Percentiles rank a stretch among this genome's conserved stretches.
These are phyloP conservation scores for Ernsta delagoae DNA, from an alignment of 2,888 invertebrate genomes.

Conservation along the genomic window DNA sequence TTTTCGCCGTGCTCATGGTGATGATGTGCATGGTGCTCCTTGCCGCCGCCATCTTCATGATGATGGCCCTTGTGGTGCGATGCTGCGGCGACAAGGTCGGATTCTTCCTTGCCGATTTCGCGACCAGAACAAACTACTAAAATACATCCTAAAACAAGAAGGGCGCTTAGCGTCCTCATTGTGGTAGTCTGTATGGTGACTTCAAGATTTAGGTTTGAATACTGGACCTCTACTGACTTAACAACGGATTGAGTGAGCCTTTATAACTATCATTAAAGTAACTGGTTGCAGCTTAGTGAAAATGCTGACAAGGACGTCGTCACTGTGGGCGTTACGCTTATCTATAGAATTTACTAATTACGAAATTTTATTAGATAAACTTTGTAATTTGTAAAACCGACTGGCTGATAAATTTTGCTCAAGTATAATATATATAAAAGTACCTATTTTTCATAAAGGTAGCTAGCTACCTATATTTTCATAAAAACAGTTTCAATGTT, in stretches of 20 bases:
- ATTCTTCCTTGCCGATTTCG: conserved; percentile 63
- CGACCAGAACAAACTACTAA: conserved; percentile 65
- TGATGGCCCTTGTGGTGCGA: conserved; percentile 78
- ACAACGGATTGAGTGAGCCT: conserved; percentile 64
- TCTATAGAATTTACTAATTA: conserved; percentile 65
- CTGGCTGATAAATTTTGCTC: not conserved
- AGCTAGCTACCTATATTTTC: too few species aligned
- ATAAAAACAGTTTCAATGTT: too few species aligned
- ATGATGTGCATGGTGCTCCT: conserved; percentile 88
- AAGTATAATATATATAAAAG: too few species aligned
- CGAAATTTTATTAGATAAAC: conserved; percentile 50
- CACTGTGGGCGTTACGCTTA: conserved; percentile 64
- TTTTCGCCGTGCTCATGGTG: conserved; percentile 89
- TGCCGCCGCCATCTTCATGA: conserved; percentile 88
- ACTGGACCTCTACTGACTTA: conserved; percentile 71
- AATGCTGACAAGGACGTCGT: conserved; percentile 79
- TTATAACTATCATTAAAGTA: conserved; percentile 73
- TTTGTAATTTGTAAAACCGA: not conserved
- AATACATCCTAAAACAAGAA: conserved; percentile 68
- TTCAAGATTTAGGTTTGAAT: conserved; percentile 68
- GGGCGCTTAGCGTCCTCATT: conserved; percentile 80
- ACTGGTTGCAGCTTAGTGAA: conserved; percentile 77
- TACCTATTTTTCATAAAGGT: too few species aligned
- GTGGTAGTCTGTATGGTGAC: conserved; percentile 39
- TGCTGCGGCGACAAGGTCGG: conserved; percentile 81